phyloP scores from a whole-genome alignment of 2,888 invertebrate species.

The Thymelicus acteon region DNA sequence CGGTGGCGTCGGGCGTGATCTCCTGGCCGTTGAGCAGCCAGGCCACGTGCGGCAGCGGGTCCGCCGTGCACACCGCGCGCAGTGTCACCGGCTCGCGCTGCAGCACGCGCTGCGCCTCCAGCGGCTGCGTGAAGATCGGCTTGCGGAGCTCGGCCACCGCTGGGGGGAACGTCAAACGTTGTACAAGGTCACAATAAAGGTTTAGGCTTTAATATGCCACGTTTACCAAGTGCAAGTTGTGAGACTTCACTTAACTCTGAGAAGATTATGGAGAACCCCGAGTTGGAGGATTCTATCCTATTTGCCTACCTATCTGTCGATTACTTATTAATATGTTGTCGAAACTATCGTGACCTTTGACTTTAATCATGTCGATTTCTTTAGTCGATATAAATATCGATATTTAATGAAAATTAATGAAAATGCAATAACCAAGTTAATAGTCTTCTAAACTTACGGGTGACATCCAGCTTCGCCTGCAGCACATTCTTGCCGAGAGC shows the following conservation, averaged over 20 bases:
- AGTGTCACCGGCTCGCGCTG: slow-evolving; percentile 88
- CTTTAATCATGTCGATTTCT: too few species aligned
- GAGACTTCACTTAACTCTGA: too few species aligned
- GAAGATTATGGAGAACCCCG: too few species aligned
- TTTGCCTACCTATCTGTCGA: too few species aligned
- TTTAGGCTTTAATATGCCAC: slow-evolving; percentile 5
- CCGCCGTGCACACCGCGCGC: slow-evolving; percentile 92
- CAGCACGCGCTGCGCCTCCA: slow-evolving; percentile 88
- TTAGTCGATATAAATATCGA: too few species aligned
- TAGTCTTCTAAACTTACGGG: slow-evolving; percentile 80
- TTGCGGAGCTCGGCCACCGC: slow-evolving; percentile 91
- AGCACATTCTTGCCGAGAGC: slow-evolving; percentile 91
- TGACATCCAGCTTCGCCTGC: slow-evolving; percentile 89
- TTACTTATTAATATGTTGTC: too few species aligned
- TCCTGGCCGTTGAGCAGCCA: slow-evolving; percentile 93
- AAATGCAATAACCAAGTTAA: too few species aligned
- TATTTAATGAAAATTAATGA: too few species aligned
- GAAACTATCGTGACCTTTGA: too few species aligned
- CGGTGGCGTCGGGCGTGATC: slow-evolving; percentile 86
- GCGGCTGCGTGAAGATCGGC: slow-evolving; percentile 88
- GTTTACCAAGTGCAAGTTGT: too few species aligned
- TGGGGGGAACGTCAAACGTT: slow-evolving; percentile 54
- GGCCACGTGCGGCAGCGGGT: slow-evolving; percentile 94
- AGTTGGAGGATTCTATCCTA: too few species aligned
- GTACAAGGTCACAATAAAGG: too few species aligned